These are phyloP conservation scores for Desoria tigrina DNA, from an alignment of 2,888 invertebrate species.

Conservation along the genomic window DNA sequence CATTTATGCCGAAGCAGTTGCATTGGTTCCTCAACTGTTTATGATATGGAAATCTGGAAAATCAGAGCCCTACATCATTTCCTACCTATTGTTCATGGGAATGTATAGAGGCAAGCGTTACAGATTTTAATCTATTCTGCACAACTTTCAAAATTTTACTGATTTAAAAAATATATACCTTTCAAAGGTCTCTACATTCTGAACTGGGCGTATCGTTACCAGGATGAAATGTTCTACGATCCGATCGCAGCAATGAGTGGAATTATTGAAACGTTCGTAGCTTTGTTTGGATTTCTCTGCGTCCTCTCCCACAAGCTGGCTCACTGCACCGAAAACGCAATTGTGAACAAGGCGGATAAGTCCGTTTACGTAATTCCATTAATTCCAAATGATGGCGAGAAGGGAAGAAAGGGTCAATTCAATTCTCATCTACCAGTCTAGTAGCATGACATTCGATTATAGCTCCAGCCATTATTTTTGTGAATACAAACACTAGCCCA, in stretches of 20 bases:
- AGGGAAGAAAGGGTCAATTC: no score
- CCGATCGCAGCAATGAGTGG: constrained; percentile 28
- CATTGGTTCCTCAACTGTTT: constrained; percentile 40
- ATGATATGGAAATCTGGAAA: constrained; percentile 31
- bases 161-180: no score
- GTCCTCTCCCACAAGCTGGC: constrained; percentile 8
- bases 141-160: no score
- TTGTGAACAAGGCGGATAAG: background rate
- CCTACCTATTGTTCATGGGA: constrained; percentile 28
- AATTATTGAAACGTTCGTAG: constrained; percentile 30
- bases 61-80: constrained; percentile 17
- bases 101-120: constrained; percentile 37
- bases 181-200: constrained; percentile 28
- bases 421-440: no score
- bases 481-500: no score
- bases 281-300: constrained; percentile 24
- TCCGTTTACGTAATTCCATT: constrained; percentile 6
- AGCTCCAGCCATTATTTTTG: no score
- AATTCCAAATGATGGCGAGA: background rate
- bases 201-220: constrained; percentile 43
- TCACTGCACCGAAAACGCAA: background rate
- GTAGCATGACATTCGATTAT: no score
- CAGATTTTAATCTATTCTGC: no score
- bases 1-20: constrained; percentile 43
- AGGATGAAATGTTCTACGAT: constrained; percentile 27